Evolutionary conservation across 2,113 vertebrate species (phyloP).

Genomic region (Anarrhichthys ocellatus): DNA sequence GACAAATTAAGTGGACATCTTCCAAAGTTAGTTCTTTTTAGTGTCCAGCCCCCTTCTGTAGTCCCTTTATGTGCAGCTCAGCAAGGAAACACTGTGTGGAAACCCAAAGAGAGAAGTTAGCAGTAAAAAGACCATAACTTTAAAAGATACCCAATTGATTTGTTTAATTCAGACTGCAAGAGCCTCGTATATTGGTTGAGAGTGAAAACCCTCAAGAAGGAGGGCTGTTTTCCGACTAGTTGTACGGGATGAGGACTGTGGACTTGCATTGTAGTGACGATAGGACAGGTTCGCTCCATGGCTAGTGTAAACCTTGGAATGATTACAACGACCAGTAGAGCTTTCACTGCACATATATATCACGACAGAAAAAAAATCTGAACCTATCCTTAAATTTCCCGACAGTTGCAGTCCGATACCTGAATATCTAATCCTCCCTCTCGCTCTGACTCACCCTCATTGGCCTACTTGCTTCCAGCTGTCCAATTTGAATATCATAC

Average conservation of each 20-base stretch:
- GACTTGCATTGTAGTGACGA: neutral
- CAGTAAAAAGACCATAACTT: neutral
- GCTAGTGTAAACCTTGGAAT: neutral
- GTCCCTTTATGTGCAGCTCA: neutral
- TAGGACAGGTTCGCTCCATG: neutral
- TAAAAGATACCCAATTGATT: neutral
- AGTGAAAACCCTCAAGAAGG: neutral
- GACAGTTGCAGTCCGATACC: neutral
- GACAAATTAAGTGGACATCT: neutral
- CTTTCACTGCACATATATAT: neutral
- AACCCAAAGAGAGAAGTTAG: neutral
- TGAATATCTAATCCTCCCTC: neutral
- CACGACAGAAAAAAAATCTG: neutral
- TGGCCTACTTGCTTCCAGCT: constrained; percentile 30
- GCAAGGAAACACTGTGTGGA: neutral
- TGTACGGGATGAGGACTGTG: neutral
- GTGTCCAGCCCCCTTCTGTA: neutral
- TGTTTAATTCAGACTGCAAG: neutral
- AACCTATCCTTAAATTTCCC: neutral
- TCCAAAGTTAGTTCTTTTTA: neutral
- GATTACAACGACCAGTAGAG: neutral
- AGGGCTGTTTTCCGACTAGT: neutral
- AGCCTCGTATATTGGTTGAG: neutral
- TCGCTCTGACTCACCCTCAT: constrained; percentile 33
- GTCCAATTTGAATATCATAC: constrained; percentile 37